phyloP scores from a whole-genome alignment of 2,113 vertebrate genomes.

The Lutjanus erythropterus region DNA sequence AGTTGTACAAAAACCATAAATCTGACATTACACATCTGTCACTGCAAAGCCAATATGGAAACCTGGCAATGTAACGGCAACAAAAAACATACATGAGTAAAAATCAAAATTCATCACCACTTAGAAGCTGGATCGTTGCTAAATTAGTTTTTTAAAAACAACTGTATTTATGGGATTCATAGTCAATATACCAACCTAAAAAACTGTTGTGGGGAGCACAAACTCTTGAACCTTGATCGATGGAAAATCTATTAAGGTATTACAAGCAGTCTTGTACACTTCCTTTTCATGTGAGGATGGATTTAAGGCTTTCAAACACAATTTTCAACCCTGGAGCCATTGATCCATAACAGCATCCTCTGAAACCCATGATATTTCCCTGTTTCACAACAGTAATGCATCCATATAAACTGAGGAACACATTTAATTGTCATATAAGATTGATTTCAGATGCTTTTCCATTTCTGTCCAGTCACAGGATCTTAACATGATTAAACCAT shows the following conservation, averaged over 20 bases:
- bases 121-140: neutral
- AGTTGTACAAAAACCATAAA: neutral
- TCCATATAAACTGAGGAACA: constrained; percentile 23
- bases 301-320: neutral
- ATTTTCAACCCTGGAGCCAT: neutral
- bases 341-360: neutral
- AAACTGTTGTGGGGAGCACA: neutral
- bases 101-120: neutral
- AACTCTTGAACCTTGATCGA: neutral
- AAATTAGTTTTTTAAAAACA: neutral
- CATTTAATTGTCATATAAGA: constrained; percentile 15
- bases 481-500: constrained; percentile 27
- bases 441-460: neutral
- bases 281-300: neutral
- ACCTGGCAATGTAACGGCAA: neutral
- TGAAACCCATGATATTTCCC: neutral
- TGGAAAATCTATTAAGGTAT: neutral
- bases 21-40: neutral
- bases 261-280: neutral
- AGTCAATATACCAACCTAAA: neutral
- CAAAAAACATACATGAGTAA: neutral
- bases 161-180: neutral
- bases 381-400: constrained; percentile 13
- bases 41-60: neutral
- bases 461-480: neutral